Base-by-base conservation (phyloP, 2,113 vertebrate species). In the Aramus guarauna region DNA sequence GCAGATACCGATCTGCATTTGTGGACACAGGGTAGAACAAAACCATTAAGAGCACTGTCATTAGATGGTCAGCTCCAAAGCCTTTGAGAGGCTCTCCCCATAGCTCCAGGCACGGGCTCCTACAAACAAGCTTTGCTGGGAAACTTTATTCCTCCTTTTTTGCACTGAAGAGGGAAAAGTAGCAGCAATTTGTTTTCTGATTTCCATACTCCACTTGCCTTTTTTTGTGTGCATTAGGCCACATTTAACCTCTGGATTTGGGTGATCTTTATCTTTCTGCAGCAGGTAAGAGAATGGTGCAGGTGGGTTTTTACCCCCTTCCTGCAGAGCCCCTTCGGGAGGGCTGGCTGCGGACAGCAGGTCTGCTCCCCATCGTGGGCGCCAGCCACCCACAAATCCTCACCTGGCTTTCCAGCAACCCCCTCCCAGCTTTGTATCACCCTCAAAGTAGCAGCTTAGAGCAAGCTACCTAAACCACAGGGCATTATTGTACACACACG, bases 401-500 rank as follows among this genome's bases (percentile, higher is more conserved):
- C 21, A 2, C n/a, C 12, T 7, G 22, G 4, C 20, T 67, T 67
- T 34, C 34, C 12, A 68, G 39, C 26, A 52, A 1, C 14, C 24
- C 29, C 53, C 10, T 83, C 58, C 32, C 75, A n/a, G 20, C 53
- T 39, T 22, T 7, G 1, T 0, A 34, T 9, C 50, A 36, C 4
- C 64, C 77, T 75, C 62, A 66, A 5, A 82, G 52, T 0, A 36
- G 11, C 2, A 43, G 36, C 45, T 62, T 15, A 4, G 8, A 55
- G 34, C 11, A 36, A 30, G 1, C 12, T 18, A 11, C 18, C 24
- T 15, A 9, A 59, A 36, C 9, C 0, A 2, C 2, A 1, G 9
- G 16, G 9, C 19, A 0, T 12, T 15, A 4, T 6, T 41, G 3
- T 1, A 11, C 2, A 4, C 59, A 11, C 19, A 0, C 0, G 6